Base-by-base conservation (phyloP, 2,113 vertebrate genomes). In the Rhinoptilus africanus region DNA sequence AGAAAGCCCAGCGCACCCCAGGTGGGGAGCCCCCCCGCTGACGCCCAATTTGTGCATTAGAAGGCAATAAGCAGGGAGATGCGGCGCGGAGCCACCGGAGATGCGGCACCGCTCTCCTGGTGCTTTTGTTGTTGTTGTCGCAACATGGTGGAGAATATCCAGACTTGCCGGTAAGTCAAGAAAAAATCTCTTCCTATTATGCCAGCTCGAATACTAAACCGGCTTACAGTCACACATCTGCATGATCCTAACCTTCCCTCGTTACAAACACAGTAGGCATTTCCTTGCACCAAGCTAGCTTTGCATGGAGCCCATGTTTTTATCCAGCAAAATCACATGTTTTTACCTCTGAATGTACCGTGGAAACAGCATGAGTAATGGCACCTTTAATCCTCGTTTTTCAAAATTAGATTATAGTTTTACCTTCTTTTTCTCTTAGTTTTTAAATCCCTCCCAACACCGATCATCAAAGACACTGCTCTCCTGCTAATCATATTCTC, bases 361-460 rank as follows among this genome's bases (percentile, higher is more conserved):
- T 27, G 92, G 95, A 95, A 98, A 97, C 98, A 98, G 97, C 97
- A 82, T 93, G 98, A 97, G 93, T 95, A 97, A 97, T 97, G 86
- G 97, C 97, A 97, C 86, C 97, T 97, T 98, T 98, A 98, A 98
- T 98, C 98, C 97, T 96, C 96, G 93, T 98, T 98, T 98, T 95
- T 97, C 94, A 94, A 98, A 98, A 98, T 98, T 98, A 98, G 97
- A 97, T 98, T 97, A 97, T 96, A 75, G 93, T 87, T 97, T 97
- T 97, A 94, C 95, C 93, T 97, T 93, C 89, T 80, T 93, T 98
- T 96, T 96, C 95, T 96, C 86, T 86, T 84, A 56, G 74, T 95
- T 97, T 92, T 75, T 91, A 95, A 93, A 93, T 93, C 96, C 89
- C 73, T 91, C 85, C 77, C 93, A 77, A 34, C 26, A 91, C 92